Percentiles rank a stretch among this genome's conserved stretches.
Conservation (phyloP, 2,797 vertebrate species). For the Myiothlypis chrysogaster region DNA sequence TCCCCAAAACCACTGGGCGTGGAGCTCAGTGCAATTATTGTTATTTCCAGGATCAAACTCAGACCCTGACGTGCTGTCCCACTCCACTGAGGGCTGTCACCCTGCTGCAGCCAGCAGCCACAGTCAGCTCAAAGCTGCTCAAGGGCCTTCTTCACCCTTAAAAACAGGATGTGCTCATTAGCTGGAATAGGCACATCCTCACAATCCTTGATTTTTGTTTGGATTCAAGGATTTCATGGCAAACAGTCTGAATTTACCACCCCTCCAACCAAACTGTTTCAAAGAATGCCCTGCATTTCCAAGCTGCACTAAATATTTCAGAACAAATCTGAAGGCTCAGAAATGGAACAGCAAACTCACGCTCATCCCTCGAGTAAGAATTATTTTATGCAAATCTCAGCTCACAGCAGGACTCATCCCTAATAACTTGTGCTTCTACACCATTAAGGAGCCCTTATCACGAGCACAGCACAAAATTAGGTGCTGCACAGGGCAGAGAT, state of each 20-base stretch:
- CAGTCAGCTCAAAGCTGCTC: not conserved
- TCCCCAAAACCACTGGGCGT: not conserved
- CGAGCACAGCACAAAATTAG: accelerated
- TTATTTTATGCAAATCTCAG: not conserved
- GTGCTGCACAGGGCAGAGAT: not conserved
- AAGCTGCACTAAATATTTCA: not conserved
- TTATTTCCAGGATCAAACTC: not conserved
- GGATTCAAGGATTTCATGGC: not conserved
- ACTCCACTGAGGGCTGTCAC: not conserved
- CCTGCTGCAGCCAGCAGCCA: not conserved
- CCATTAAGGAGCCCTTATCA: not conserved
- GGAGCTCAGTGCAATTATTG: not conserved
- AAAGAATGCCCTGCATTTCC: not conserved
- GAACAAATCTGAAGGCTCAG: not conserved
- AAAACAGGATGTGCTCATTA: not conserved
- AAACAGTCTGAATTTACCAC: not conserved
- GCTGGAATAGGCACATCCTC: not conserved
- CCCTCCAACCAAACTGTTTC: accelerated
- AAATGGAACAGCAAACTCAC: not conserved
- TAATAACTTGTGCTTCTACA: not conserved
- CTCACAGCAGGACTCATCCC: not conserved
- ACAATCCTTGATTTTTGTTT: not conserved
- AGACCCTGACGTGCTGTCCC: not conserved
- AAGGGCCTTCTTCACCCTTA: not conserved
- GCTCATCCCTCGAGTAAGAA: not conserved